phyloP scores from a whole-genome alignment of 2,113 vertebrate species.

The Polyodon spathula region DNA sequence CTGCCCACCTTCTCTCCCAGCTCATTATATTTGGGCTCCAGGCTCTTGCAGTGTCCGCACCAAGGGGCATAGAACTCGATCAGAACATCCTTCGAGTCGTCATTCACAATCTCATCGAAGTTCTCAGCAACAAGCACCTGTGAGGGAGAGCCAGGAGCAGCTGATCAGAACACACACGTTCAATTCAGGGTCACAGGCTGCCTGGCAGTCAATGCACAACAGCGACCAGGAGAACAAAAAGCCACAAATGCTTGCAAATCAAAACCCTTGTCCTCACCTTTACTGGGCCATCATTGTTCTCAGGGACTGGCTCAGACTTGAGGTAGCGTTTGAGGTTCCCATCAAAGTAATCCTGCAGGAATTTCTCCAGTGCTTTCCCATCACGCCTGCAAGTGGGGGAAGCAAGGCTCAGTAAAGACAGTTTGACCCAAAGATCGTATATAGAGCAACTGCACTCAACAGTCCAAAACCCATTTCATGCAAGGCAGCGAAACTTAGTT shows the following conservation, averaged over 20 bases:
- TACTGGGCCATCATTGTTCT: slow-evolving; percentile 89
- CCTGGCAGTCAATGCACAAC: not conserved
- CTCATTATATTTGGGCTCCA: slow-evolving; percentile 94
- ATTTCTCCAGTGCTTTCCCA: slow-evolving; percentile 84
- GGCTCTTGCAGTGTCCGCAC: slow-evolving; percentile 96
- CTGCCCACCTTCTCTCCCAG: slow-evolving; percentile 82
- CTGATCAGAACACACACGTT: not conserved
- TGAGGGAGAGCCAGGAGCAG: not conserved
- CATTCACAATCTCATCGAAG: slow-evolving; percentile 90
- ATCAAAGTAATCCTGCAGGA: slow-evolving; percentile 85
- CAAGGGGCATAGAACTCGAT: slow-evolving; percentile 96
- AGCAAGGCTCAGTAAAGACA: not conserved
- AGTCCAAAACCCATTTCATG: too few species aligned
- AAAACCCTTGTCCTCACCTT: slow-evolving; percentile 60
- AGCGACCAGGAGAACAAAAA: not conserved
- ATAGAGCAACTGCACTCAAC: too few species aligned
- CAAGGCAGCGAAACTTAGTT: too few species aligned
- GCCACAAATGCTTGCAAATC: not conserved
- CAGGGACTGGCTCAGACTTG: slow-evolving; percentile 86
- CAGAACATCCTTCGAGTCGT: slow-evolving; percentile 86
- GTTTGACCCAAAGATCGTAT: too few species aligned
- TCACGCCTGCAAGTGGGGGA: slow-evolving; percentile 63
- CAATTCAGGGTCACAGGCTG: too few species aligned
- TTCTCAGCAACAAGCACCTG: slow-evolving; percentile 93
- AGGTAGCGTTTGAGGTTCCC: slow-evolving; percentile 86